These are phyloP conservation scores for Boulengerochromis microlepis DNA, from an alignment of 2,113 vertebrate species.

Conservation along the genomic window DNA sequence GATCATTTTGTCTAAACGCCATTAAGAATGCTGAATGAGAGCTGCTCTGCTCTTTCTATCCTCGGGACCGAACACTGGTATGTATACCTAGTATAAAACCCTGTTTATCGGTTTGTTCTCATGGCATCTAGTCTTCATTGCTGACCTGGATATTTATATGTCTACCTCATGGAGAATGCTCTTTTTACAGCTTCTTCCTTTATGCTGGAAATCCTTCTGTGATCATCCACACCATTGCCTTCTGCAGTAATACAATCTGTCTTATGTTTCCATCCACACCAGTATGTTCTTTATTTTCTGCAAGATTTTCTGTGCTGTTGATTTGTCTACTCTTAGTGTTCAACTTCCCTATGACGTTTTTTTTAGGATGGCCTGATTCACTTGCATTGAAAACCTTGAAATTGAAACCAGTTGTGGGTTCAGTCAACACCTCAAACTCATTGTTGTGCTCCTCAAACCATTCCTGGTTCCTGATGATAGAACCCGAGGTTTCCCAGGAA, in stretches of 20 bases:
- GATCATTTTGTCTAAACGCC: not conserved
- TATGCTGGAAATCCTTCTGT: not conserved
- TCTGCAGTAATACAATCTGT: not conserved
- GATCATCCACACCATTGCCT: not conserved
- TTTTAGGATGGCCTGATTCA: not conserved
- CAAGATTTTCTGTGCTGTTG: not conserved
- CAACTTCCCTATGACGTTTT: not conserved
- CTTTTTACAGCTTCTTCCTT: not conserved
- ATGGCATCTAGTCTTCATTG: not conserved
- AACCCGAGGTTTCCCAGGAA: not conserved
- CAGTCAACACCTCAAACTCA: not conserved
- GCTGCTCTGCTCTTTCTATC: not conserved
- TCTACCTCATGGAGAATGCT: not conserved
- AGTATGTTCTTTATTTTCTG: not conserved
- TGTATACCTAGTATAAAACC: not conserved
- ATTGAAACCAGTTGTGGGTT: not conserved
- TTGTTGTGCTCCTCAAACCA: not conserved
- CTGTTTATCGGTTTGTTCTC: not conserved
- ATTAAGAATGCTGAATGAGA: not conserved
- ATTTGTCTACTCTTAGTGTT: not conserved
- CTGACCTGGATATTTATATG: not conserved
- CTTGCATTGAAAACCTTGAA: not conserved
- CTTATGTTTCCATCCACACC: not conserved
- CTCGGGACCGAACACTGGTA: not conserved
- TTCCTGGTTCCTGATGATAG: not conserved